Base-by-base conservation (phyloP, 1,140 invertebrate genomes). In the Dysdera silvatica region DNA sequence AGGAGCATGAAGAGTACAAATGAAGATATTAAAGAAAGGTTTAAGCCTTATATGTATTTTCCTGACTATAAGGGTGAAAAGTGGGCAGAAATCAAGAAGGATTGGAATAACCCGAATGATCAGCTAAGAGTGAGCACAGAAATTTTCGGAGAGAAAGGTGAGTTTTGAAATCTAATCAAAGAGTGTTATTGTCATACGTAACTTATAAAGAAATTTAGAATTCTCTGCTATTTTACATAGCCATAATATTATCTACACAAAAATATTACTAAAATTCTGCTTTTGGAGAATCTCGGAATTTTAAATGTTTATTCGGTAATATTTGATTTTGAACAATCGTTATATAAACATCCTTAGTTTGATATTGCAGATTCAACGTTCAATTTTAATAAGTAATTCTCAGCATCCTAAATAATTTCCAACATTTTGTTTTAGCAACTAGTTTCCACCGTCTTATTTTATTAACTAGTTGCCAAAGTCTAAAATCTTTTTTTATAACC, bases 1-100 rank as follows among this genome's bases (percentile, higher is more conserved):
- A 41, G 51, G 1, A 63, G 61, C 26, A 5, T 32, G n/a, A 63
- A 63, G 41, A 49, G 29, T 18, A 28, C n/a, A 0, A 41, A 52
- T 2, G 41, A 40, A 16, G 52, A 63, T 10, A 32, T 63, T 3
- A 53, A 45, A 18, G 54, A 53, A 24, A 63, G 56, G 20, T 28
- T 49, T 18, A 53, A 20, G 0, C 61, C 61, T 0, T 63, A 63
- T 29, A 37, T 63, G 41, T 63, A 63, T n/a, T 63, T 48, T 10
- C 61, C 61, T 2, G 61, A 63, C 23, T 63, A 63, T 18, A 56
- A 55, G 26, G 32, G 54, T 10, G 6, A 29, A 10, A 28, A 54
- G 29, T 61, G 61, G 52, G 14, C 31, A 10, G 49, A 45, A 28
- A 29, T 45, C 3, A 18, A 29, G 10, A 49, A 49, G 7, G 31